These are phyloP conservation scores for Chaetodon auriga DNA, from an alignment of 2,113 vertebrate species.

Conservation along the genomic window DNA sequence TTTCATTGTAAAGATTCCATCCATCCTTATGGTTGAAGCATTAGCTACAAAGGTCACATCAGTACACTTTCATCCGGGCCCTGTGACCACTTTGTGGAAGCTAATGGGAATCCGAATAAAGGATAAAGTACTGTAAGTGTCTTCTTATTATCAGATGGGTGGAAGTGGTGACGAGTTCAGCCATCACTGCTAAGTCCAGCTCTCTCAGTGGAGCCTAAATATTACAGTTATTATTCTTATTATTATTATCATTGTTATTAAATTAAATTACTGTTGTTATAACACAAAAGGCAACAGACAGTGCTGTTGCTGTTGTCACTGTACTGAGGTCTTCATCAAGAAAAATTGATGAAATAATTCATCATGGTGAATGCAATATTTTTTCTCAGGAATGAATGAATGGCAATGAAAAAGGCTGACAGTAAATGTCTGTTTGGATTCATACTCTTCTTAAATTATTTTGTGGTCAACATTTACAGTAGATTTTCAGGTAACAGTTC, in stretches of 20 bases:
- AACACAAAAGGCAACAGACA: too few species aligned
- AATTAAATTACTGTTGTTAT: neutral
- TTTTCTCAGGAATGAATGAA: too few species aligned
- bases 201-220: neutral
- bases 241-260: neutral
- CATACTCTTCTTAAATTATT: too few species aligned
- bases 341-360: too few species aligned
- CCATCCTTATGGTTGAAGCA: neutral
- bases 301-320: too few species aligned
- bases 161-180: neutral
- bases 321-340: too few species aligned
- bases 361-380: too few species aligned
- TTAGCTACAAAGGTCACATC: conserved; percentile 4
- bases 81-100: conserved; percentile 2
- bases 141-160: neutral
- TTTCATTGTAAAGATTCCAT: conserved; percentile 20
- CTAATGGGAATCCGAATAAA: conserved; percentile 20
- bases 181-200: neutral
- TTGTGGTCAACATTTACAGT: too few species aligned
- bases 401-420: too few species aligned
- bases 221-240: neutral
- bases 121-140: neutral
- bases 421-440: too few species aligned
- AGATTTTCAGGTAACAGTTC: too few species aligned
- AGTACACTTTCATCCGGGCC: neutral